Base-by-base conservation (phyloP, 2,888 invertebrate species). In the Agrotis clavis region DNA sequence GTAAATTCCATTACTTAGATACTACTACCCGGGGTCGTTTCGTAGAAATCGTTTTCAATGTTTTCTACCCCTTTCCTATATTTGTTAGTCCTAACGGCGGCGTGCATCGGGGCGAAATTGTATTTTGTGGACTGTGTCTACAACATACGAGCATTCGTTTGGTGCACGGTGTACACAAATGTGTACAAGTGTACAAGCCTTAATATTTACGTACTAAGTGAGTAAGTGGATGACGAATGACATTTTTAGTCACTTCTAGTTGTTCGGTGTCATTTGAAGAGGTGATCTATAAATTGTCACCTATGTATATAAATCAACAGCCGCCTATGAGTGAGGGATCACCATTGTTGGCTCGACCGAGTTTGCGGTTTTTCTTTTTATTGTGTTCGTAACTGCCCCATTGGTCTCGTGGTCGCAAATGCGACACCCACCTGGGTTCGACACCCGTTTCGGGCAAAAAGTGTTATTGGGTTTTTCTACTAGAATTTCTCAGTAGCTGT, bases 21-120 rank as follows among this genome's bases (percentile, higher is more conserved):
- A 45, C 50, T 64, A 41, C 18, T 47, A 35, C 41, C 21, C 30
- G 11, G 30, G 53, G 13, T 25, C 19, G 16, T 35, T 47, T 50
- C 50, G 47, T 21, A 51, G 45, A 71, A 78, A 65, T 50, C 45
- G 56, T 48, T 57, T 66, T 48, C 7, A 7, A 30, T 59, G 61
- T 66, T 41, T 50, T 30, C 6, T 11, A 45, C 16, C 21, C 14
- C n/a, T 59, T 62, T 54, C 59, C 16, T 25, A 30, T 65, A 74
- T 74, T 67, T 66, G 67, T 67, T 74, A 35, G 54, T 63, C 57
- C 51, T 62, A 66, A 62, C 51, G 48, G 57, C 56, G 48, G 57
- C 53, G 16, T 51, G 50, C 45, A 61, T 30, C 25, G 45, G 21
- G 41, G 5, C 19, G 30, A 16, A 18, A 35, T 59, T 51, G 25